These are phyloP conservation scores for Torymus texanus DNA, from an alignment of 2,888 invertebrate species.

Conservation along the genomic window DNA sequence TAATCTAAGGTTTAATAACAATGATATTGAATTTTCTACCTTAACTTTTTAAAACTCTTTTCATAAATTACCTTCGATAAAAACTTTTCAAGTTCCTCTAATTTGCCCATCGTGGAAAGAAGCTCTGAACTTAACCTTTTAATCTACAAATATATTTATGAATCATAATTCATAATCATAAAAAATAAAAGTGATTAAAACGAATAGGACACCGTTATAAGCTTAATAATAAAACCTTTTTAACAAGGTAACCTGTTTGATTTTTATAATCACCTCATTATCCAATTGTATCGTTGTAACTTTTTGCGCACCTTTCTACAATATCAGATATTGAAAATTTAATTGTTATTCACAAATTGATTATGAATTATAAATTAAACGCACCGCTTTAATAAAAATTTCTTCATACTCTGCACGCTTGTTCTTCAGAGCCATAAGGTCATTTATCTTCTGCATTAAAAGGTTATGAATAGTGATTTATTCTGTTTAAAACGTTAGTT, in stretches of 20 bases:
- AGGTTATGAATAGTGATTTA: constrained; percentile 26
- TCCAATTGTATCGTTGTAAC: constrained; percentile 64
- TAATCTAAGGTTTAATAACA: constrained; percentile 65
- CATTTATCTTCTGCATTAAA: constrained; percentile 65
- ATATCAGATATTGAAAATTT: too few species aligned
- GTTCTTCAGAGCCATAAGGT: constrained; percentile 66
- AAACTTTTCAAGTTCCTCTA: constrained; percentile 66
- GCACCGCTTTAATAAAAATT: constrained; percentile 68
- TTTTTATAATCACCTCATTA: constrained; percentile 63
- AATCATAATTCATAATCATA: constrained; percentile 6
- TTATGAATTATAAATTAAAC: constrained; percentile 49
- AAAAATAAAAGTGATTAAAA: background rate
- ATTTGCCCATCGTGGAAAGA: constrained; percentile 60
- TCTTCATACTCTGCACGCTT: constrained; percentile 70
- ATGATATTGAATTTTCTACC: constrained; percentile 56
- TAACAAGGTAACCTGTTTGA: background rate
- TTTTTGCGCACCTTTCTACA: constrained; percentile 67
- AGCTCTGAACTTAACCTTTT: constrained; percentile 64
- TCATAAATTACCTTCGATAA: constrained; percentile 66
- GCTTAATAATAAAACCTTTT: background rate
- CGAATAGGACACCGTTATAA: too few species aligned
- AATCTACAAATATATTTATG: constrained; percentile 61
- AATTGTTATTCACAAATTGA: too few species aligned
- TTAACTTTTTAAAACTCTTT: background rate
- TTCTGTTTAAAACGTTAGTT: background rate